Evolutionary conservation across 2,113 vertebrate species (phyloP).

Genomic region (Nannospalax galili): DNA sequence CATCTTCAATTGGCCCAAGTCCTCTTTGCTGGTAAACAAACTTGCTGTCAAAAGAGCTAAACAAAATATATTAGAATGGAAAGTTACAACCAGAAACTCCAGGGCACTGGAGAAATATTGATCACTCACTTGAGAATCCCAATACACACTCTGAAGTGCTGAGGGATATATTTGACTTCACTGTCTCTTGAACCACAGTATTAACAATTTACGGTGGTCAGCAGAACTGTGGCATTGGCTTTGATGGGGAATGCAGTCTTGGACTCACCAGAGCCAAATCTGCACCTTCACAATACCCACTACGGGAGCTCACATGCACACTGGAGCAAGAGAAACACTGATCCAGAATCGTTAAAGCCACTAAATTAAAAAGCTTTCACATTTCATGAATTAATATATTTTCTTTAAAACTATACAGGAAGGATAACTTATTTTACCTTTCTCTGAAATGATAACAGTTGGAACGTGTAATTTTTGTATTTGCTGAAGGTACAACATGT

Average conservation of each 20-base stretch:
- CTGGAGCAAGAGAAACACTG: neutral
- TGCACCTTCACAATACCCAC: neutral
- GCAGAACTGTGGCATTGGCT: neutral
- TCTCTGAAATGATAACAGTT: neutral
- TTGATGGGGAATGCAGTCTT: neutral
- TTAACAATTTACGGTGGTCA: too few relatives aligned
- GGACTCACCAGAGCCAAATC: accelerated
- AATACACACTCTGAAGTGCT: neutral
- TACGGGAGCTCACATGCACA: neutral
- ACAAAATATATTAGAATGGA: constrained; percentile 68
- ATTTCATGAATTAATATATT: constrained; percentile 13
- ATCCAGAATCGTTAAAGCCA: neutral
- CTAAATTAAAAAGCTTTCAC: neutral
- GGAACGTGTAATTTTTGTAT: neutral
- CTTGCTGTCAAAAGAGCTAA: constrained; percentile 93
- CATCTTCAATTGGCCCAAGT: constrained; percentile 95
- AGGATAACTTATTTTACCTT: constrained; percentile 16
- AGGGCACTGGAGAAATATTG: neutral
- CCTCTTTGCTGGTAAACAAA: constrained; percentile 93
- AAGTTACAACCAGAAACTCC: constrained; percentile 56
- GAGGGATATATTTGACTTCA: neutral
- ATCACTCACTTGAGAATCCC: neutral
- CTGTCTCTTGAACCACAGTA: neutral
- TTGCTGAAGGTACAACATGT: neutral
- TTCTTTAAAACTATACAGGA: constrained; percentile 40